Base-by-base conservation (phyloP, 2,113 vertebrate species). In the Laticauda colubrina region DNA sequence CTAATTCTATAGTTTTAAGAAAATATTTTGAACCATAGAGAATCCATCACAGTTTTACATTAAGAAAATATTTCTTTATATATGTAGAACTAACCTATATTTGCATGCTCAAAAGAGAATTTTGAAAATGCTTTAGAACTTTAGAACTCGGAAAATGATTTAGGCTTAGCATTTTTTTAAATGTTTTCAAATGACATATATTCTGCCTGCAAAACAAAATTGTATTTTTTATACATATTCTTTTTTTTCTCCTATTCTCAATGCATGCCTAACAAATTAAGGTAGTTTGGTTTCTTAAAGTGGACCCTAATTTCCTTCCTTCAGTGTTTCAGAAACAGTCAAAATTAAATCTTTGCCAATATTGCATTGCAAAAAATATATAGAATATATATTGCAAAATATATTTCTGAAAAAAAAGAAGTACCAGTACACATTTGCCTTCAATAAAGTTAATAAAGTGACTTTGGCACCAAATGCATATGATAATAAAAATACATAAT, bases 221-320 rank as follows among this genome's bases (percentile, higher is more conserved):
- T 3, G 57, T 20, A 43, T 21, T 81, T 18, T 18, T 81, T 81
- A 81, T 21, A 39, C 7, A 21, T 81, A 21, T 81, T 18, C n/a
- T 39, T 81, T 18, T 34, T 18, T 34, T 8, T 8, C n/a, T 39
- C 69, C 69, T 39, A 39, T 81, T 81, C 15, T 87, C 29, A 7
- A 15, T 45, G 15, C 39, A 55, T n/a, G 20, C 1, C 23, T 90
- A 81, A 91, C 57, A 87, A 39, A 87, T 95, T 91, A 75, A 94
- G 87, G 69, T 94, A 92, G 64, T 94, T 39, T 14, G 6, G 29
- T 61, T 56, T 59, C 69, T 96, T 95, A 85, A 51, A 94, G 51
- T 0, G 91, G 95, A 95, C 91, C 95, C 85, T 95, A 93, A 94
- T 94, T 97, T 96, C 94, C 92, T 94, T 96, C 97, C 75, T 96